A percentile compares a stretch with the other conserved stretches of the same genome.
Evolutionary conservation across 2,888 invertebrate genomes (phyloP).

Genomic region (Odiellus spinosus): DNA sequence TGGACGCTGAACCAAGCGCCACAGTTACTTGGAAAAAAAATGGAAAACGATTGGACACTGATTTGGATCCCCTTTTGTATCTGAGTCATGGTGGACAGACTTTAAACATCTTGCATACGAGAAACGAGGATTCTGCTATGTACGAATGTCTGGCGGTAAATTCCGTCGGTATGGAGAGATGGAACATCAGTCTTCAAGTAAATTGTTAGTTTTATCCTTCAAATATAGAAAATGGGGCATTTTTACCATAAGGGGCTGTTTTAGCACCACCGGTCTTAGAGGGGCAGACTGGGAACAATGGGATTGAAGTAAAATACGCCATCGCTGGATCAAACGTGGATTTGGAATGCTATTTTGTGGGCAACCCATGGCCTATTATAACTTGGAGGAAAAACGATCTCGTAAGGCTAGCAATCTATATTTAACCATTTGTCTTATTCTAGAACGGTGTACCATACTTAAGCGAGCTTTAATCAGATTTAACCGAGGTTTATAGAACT

Average conservation of each 20-base stretch:
- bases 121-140: constrained; percentile 24
- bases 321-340: background rate
- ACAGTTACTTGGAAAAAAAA: constrained; percentile 22
- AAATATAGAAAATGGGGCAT: too few relatives aligned
- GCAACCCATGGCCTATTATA: constrained; percentile 23
- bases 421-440: background rate
- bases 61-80: constrained; percentile 2
- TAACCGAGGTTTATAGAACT: too few relatives aligned
- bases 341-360: constrained; percentile 5
- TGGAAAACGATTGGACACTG: constrained; percentile 7
- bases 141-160: constrained; percentile 33
- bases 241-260: too few relatives aligned
- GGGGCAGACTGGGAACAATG: too few relatives aligned
- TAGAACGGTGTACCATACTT: too few relatives aligned
- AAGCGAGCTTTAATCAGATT: too few relatives aligned
- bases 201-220: too few relatives aligned
- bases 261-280: too few relatives aligned
- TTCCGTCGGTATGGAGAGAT: constrained; percentile 27
- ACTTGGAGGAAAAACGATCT: constrained; percentile 25
- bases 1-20: constrained; percentile 22
- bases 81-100: background rate
- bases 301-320: too few relatives aligned
- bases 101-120: constrained; percentile 10
- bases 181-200: background rate
- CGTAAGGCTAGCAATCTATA: constrained; percentile 8